Evolutionary conservation across 1,140 invertebrate genomes (phyloP).

Genomic region (Theocolax elegans): DNA sequence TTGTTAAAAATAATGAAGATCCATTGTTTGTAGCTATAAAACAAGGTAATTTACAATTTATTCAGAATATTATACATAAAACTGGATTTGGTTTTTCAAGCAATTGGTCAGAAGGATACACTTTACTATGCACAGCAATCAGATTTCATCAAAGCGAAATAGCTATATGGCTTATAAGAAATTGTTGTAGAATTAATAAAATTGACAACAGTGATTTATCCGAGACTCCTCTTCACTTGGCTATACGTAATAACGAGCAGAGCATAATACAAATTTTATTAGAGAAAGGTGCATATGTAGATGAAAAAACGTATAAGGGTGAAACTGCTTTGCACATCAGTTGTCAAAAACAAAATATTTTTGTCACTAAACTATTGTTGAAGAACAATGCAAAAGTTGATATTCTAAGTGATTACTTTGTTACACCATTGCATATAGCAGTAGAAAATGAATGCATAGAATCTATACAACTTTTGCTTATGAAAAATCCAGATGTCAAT

Average conservation of each 20-base stretch:
- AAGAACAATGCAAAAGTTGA: not conserved
- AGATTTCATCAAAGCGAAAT: not conserved
- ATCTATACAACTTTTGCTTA: not conserved
- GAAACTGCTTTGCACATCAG: slow-evolving; percentile 14
- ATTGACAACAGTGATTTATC: not conserved
- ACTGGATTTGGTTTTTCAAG: not conserved
- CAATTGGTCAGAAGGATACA: slow-evolving; percentile 7
- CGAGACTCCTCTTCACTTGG: slow-evolving; percentile 4
- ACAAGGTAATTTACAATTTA: not conserved
- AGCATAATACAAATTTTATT: not conserved
- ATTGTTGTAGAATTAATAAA: slow-evolving; percentile 1
- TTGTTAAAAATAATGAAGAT: no score
- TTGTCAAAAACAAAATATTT: not conserved
- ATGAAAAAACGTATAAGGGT: slow-evolving; percentile 7
- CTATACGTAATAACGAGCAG: not conserved
- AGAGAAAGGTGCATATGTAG: slow-evolving; percentile 3
- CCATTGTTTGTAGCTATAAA: not conserved
- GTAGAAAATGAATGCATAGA: slow-evolving; percentile 15
- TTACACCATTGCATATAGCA: slow-evolving; percentile 22
- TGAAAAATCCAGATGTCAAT: not conserved
- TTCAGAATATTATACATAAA: slow-evolving; percentile 1
- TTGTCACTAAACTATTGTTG: not conserved
- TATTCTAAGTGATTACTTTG: not conserved
- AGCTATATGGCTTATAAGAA: slow-evolving; percentile 13
- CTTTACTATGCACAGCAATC: slow-evolving; percentile 9